Evolutionary conservation across 1,140 invertebrate species (phyloP), one percentile per base, ranked within the genome.

Genomic region (Bradysia coprophila): DNA sequence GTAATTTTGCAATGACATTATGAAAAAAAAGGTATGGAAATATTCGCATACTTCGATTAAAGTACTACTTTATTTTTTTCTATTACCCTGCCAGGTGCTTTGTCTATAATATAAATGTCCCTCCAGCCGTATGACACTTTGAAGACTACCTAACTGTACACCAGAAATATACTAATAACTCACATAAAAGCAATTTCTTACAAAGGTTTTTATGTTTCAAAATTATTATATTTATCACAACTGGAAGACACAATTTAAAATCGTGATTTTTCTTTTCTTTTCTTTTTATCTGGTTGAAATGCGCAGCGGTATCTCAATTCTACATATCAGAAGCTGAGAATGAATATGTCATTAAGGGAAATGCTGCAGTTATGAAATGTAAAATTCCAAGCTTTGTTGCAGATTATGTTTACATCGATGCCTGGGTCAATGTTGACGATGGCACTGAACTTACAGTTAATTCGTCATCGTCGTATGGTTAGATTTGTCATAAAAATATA

Each of bases 381-480:
- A 81, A 86, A 69, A 88, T 94, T 47, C 91, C 90, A 38, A 85
- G 81, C 52, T 93, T 91, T 67, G 86, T 93, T 37, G 85, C 84
- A 43, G 88, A 93, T 64, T 93, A 91, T 64, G 79, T 95, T 45
- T 69, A 75, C 46, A 78, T 93, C 47, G 84, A 85, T 54, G 71
- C 79, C 32, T 93, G 89, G 89, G 23, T 39, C 13, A 22, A 21
- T 11, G 66, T 81, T 46, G 78, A 79, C 47, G 74, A 81, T 48
- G 80, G 78, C 47, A 68, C 70, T 52, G 69, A 75, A 54, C 72
- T 81, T 54, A 75, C 69, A 46, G 67, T 69, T 47, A 66, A 69
- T 48, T 75, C 75, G 53, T 57, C 68, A 32, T 51, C 53, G 34
- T 69, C 75, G 55, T 75, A 74, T 75, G 70, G 52, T 47, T 34